phyloP scores from a whole-genome alignment of 2,113 vertebrate genomes.

The Pterocles gutturalis region DNA sequence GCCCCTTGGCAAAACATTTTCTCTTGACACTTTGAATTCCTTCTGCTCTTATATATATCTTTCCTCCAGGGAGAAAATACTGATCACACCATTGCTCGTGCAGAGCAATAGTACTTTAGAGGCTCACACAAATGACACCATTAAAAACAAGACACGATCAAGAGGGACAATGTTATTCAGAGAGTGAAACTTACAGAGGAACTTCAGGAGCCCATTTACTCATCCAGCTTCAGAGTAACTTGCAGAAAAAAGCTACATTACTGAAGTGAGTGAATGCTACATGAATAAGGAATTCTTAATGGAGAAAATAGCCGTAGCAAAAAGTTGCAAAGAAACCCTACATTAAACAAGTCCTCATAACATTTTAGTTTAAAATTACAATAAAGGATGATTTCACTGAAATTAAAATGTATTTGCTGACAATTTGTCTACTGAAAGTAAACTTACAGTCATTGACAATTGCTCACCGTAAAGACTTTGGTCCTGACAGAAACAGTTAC shows the following conservation, averaged over 20 bases:
- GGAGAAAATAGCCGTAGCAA: not conserved
- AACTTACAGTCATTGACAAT: not conserved
- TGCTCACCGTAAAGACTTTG: not conserved
- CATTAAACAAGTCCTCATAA: not conserved
- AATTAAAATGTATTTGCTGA: not conserved
- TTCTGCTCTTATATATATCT: not conserved
- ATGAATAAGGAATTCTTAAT: not conserved
- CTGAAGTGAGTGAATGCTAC: not conserved
- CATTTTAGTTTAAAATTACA: not conserved
- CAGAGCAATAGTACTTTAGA: not conserved
- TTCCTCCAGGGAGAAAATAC: not conserved
- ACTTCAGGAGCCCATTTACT: not conserved
- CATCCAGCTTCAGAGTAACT: not conserved
- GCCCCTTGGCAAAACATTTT: not conserved
- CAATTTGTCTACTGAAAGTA: not conserved
- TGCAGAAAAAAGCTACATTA: not conserved
- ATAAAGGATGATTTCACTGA: not conserved
- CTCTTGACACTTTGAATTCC: not conserved
- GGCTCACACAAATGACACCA: not conserved
- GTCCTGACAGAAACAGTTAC: not conserved
- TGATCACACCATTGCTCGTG: not conserved
- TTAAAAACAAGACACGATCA: not conserved
- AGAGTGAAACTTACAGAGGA: not conserved
- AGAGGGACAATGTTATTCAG: not conserved
- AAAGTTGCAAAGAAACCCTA: not conserved